These are phyloP conservation scores for Butastur rufipennis DNA, from an alignment of 2,113 vertebrate genomes.

Conservation along the genomic window DNA sequence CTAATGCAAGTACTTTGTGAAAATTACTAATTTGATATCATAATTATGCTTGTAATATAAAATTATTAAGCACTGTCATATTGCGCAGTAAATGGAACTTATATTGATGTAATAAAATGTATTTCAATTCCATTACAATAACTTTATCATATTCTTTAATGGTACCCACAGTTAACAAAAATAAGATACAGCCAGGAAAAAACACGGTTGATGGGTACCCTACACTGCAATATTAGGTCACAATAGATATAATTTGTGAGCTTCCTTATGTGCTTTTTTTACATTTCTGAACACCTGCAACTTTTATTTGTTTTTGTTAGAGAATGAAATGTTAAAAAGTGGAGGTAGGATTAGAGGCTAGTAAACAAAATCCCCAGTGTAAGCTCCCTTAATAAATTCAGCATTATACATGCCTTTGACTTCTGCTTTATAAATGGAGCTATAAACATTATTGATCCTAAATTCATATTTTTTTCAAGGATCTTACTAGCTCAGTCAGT, in stretches of 20 bases:
- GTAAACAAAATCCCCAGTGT: neutral
- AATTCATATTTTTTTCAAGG: slow-evolving; percentile 10
- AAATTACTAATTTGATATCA: slow-evolving; percentile 74
- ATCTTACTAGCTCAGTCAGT: neutral
- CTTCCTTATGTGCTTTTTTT: neutral
- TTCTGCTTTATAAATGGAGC: slow-evolving; percentile 33
- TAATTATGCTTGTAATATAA: slow-evolving; percentile 71
- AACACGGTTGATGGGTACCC: neutral
- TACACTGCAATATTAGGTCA: slow-evolving; percentile 11
- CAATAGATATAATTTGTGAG: neutral
- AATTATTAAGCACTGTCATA: slow-evolving; percentile 71
- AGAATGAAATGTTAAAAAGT: neutral
- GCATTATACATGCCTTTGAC: neutral
- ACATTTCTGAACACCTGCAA: slow-evolving; percentile 4
- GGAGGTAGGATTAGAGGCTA: neutral
- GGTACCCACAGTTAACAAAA: slow-evolving; percentile 54
- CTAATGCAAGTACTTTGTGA: slow-evolving; percentile 65
- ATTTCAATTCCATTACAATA: slow-evolving; percentile 70
- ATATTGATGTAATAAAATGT: slow-evolving; percentile 73
- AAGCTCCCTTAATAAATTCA: neutral
- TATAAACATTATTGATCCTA: slow-evolving; percentile 54
- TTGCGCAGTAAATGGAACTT: slow-evolving; percentile 67
- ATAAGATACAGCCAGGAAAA: neutral
- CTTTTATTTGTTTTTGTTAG: neutral
- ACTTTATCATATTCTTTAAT: slow-evolving; percentile 67